Conservation (phyloP, 92 coral and sea anemone genomes). For the Actinostola sp. region DNA sequence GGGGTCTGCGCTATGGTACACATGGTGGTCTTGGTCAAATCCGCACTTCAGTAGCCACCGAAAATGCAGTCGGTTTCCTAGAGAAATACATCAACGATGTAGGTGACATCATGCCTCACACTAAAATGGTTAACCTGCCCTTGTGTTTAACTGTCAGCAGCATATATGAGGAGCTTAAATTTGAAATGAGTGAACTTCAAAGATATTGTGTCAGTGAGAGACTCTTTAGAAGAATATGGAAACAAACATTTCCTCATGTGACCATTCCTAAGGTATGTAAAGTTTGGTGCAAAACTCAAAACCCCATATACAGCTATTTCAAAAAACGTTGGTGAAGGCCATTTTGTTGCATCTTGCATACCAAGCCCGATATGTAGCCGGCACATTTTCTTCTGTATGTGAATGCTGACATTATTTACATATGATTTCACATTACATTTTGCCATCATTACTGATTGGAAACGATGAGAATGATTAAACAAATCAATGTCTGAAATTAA, state of each 20-base stretch:
- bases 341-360: no score
- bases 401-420: no score
- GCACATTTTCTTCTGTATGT: no score
- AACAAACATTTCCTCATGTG: constrained; percentile 36
- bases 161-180: constrained; percentile 41
- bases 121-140: constrained; percentile 24
- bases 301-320: no score
- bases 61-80: constrained; percentile 23
- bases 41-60: constrained; percentile 18
- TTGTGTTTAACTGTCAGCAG: constrained; percentile 24
- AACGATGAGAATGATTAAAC: no score
- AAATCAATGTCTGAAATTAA: no score
- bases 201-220: constrained; percentile 9
- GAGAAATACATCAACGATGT: constrained; percentile 39
- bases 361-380: no score
- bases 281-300: background rate
- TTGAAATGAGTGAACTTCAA: background rate
- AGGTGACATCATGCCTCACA: constrained; percentile 28
- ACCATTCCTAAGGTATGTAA: constrained; percentile 41
- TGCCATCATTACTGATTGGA: no score
- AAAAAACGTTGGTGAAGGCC: no score
- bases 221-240: constrained; percentile 24
- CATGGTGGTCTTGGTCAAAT: constrained; percentile 27
- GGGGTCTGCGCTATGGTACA: constrained; percentile 28
- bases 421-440: no score